phyloP scores from a whole-genome alignment of 30 jellyfish, hydroid and myxozoan genomes.

The Cassiopea andromeda region DNA sequence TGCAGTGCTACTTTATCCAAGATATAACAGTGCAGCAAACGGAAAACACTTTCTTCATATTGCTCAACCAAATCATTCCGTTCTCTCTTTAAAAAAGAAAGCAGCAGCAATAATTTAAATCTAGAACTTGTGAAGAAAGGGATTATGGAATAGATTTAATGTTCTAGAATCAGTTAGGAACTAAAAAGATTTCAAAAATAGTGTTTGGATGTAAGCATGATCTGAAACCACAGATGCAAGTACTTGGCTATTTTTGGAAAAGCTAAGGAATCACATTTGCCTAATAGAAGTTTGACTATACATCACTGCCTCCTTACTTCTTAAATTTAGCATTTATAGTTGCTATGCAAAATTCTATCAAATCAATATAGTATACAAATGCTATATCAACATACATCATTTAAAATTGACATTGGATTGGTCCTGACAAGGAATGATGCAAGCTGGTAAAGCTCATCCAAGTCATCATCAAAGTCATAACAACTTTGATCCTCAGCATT shows the following conservation, averaged over 20 bases:
- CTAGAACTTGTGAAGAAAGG: too few relatives aligned
- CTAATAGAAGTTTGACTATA: too few relatives aligned
- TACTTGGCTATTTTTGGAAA: too few relatives aligned
- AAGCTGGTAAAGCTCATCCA: slow-evolving; percentile 80
- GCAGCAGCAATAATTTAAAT: not conserved
- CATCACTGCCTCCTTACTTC: too few relatives aligned
- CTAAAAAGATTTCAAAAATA: too few relatives aligned
- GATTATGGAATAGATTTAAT: too few relatives aligned
- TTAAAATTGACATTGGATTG: slow-evolving; percentile 81
- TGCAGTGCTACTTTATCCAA: slow-evolving; percentile 66
- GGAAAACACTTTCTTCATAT: slow-evolving; percentile 76
- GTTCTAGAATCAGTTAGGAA: too few relatives aligned
- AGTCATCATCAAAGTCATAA: slow-evolving; percentile 91
- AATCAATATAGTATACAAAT: too few relatives aligned
- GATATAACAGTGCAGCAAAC: slow-evolving; percentile 89
- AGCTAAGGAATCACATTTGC: too few relatives aligned
- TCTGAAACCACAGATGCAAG: too few relatives aligned
- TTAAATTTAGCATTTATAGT: not conserved
- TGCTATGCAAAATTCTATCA: not conserved
- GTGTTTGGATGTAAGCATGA: too few relatives aligned
- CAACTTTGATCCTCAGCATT: slow-evolving; percentile 76
- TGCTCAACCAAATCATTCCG: slow-evolving; percentile 53
- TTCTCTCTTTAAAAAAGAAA: slow-evolving; percentile 32
- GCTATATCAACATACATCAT: slow-evolving; percentile 76
- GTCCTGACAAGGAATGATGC: slow-evolving; percentile 67